Evolutionary conservation across 2,113 vertebrate species (phyloP).

Genomic region (Rafetus swinhoei): DNA sequence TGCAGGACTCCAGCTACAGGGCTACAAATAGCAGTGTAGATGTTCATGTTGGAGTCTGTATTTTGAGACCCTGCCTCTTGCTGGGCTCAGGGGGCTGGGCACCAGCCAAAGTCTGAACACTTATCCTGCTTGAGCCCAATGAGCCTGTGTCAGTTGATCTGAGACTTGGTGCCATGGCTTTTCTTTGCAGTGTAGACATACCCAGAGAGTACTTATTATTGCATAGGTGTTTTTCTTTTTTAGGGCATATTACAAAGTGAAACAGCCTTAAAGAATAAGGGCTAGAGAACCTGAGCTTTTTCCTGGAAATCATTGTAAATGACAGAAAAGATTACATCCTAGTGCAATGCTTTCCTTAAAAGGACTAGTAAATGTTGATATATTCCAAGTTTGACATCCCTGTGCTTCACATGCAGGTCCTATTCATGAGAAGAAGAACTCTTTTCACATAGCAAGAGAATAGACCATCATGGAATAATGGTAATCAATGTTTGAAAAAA

Average conservation of each 20-base stretch:
- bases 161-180: not conserved
- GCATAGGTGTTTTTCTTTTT: conserved; percentile 8
- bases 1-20: not conserved
- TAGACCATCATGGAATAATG: not conserved
- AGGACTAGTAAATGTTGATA: not conserved
- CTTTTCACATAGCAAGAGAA: not conserved
- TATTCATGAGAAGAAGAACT: not conserved
- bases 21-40: not conserved
- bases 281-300: not conserved
- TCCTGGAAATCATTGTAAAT: not conserved
- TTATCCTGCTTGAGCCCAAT: not conserved
- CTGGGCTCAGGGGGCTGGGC: not conserved
- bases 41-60: not conserved
- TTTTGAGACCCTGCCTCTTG: not conserved
- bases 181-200: not conserved
- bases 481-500: not conserved
- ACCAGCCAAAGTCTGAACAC: not conserved
- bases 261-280: not conserved
- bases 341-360: not conserved
- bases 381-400: not conserved
- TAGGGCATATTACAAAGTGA: not conserved
- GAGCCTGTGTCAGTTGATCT: not conserved
- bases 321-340: not conserved
- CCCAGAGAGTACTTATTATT: not conserved
- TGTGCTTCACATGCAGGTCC: not conserved